Conservation (phyloP, 2,113 vertebrate species). For the Anas platyrhynchos region DNA sequence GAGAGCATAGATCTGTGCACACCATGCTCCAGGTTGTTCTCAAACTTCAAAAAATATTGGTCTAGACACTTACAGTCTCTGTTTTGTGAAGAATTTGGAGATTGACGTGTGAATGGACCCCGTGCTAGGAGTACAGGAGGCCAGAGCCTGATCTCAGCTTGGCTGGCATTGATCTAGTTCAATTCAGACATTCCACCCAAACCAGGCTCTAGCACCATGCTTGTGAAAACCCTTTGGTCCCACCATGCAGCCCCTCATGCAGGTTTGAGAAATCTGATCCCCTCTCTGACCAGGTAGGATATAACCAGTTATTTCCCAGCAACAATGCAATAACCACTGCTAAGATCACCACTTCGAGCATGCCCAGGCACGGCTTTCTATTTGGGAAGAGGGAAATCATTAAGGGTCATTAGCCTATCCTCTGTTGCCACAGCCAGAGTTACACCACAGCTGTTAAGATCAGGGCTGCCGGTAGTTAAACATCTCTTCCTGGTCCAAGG, state of each 20-base stretch:
- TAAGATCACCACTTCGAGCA: fast-evolving
- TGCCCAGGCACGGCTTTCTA: background rate
- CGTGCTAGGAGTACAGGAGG: background rate
- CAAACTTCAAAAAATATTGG: background rate
- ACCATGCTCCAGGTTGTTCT: background rate
- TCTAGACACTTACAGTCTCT: background rate
- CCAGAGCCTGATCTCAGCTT: background rate
- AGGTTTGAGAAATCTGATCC: background rate
- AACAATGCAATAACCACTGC: fast-evolving
- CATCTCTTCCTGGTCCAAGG: background rate
- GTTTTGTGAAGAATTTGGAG: background rate
- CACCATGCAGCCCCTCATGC: background rate
- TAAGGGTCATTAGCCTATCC: background rate
- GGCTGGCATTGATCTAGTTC: background rate
- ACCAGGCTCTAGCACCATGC: background rate
- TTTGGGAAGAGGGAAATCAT: background rate
- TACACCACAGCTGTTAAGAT: background rate
- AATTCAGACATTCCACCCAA: background rate
- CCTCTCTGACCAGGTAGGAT: background rate
- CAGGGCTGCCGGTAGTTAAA: background rate
- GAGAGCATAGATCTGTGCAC: background rate
- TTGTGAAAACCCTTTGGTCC: background rate
- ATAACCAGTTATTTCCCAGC: background rate
- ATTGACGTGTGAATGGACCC: background rate
- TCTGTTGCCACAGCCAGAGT: background rate